phyloP scores from a whole-genome alignment of 1,140 invertebrate genomes.

The Drosophila auraria region DNA sequence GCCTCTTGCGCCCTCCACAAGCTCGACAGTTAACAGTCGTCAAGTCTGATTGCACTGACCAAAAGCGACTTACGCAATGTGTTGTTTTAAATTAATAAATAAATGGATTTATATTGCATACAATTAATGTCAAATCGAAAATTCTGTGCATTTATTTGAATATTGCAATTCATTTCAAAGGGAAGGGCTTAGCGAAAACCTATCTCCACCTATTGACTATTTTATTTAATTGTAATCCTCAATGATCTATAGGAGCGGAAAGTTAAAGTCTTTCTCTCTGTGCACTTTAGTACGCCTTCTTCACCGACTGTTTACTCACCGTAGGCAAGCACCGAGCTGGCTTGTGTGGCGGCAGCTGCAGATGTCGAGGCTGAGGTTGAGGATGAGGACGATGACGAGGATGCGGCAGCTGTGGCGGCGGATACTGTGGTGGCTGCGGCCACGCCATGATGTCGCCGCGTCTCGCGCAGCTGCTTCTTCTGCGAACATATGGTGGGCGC shows the following conservation, averaged over 20 bases:
- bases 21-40: background rate
- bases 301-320: constrained; percentile 39
- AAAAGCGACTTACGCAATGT: background rate
- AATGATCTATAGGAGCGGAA: too few species aligned
- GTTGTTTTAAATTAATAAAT: background rate
- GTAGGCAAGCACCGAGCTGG: constrained; percentile 45
- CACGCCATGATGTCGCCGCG: constrained; percentile 52
- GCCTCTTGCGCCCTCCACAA: constrained; percentile 27
- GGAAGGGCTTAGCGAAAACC: too few species aligned
- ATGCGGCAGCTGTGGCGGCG: constrained; percentile 14
- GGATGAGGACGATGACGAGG: constrained; percentile 26
- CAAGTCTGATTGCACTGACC: constrained; percentile 1
- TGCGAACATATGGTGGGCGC: constrained; percentile 72
- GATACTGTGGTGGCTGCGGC: constrained; percentile 44
- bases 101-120: background rate
- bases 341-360: constrained; percentile 32
- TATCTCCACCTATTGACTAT: too few species aligned
- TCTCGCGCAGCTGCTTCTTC: constrained; percentile 61
- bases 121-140: too few species aligned
- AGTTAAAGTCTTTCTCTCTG: background rate
- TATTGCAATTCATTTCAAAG: too few species aligned
- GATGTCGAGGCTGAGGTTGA: constrained; percentile 15
- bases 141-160: too few species aligned
- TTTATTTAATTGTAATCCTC: too few species aligned
- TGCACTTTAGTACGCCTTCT: constrained; percentile 5